Base-by-base conservation (phyloP, 1,140 invertebrate species). In the Orius laevigatus region DNA sequence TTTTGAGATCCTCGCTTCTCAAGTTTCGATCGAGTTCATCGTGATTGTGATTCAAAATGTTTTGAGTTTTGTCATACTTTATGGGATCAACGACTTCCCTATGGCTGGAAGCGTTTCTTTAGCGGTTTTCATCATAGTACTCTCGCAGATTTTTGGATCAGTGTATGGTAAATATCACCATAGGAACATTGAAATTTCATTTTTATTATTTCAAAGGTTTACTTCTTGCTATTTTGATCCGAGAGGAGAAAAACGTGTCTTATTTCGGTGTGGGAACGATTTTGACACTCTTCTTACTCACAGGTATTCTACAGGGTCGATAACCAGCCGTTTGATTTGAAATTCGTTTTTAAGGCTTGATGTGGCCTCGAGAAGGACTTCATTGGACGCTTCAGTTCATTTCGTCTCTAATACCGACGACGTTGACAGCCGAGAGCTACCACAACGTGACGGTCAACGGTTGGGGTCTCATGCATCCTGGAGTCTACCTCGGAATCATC, bases 1-100 rank as follows among this genome's bases (percentile, higher is more conserved):
- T 9, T 10, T 39, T 5, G 49, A 50, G 25, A 50, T 50, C 9
- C 35, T 50, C 10, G 8, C 32, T 16, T 12, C 49, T 10, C 49
- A 50, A 16, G 33, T 45, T 1, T 19, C 31, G 2, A 45, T 50
- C 5, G 41, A 50, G 31, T 16, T 50, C n/a, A n/a, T 35, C 4
- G 49, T 50, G 5, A 50, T 50, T 41, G 14, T 31, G 5, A 25
- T 36, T n/a, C 49, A 50, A 19, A 50, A 50, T 16, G 12, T 36
- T 18, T 19, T 50, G 8, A 50, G 34, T 38, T 50, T 50, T 32
- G 20, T 44, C n/a, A 40, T 50, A 10, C 32, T 50, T 1, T 50
- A 50, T 14, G 16, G 12, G 3, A 25, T 44, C n/a, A 14, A 35
- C 15, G 16, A 25, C 4, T 50, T 38, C 31, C 25, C 41, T 2